phyloP scores from a whole-genome alignment of 2,888 invertebrate genomes.

The Euzophera pinguis region DNA sequence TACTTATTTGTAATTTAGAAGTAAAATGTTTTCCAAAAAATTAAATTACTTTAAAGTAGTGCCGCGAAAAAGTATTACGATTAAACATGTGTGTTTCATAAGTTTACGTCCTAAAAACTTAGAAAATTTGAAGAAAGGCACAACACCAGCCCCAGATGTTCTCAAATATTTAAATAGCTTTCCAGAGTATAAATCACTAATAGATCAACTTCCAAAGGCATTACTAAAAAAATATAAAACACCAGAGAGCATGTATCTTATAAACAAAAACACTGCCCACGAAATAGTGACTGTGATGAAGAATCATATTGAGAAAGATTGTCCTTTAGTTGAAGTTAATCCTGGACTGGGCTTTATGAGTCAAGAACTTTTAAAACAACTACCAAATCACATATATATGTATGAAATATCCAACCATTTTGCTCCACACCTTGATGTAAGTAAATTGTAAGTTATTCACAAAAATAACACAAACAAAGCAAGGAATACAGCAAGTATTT shows the following conservation, averaged over 20 bases:
- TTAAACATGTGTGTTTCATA: constrained; percentile 16
- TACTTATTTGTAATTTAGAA: background rate
- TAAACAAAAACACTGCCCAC: constrained; percentile 60
- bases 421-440: constrained; percentile 15
- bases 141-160: constrained; percentile 52
- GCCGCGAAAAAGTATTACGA: background rate
- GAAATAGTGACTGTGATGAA: constrained; percentile 53
- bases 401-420: constrained; percentile 51
- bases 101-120: constrained; percentile 49
- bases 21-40: constrained; percentile 11
- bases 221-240: constrained; percentile 60
- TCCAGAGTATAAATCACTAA: constrained; percentile 46
- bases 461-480: too few species aligned
- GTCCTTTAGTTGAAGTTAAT: constrained; percentile 82
- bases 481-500: too few species aligned
- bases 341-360: constrained; percentile 85
- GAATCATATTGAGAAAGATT: constrained; percentile 39
- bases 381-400: constrained; percentile 74
- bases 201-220: constrained; percentile 51
- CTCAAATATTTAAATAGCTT: constrained; percentile 50
- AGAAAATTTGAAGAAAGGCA: constrained; percentile 37
- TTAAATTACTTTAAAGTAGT: background rate
- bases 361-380: constrained; percentile 74
- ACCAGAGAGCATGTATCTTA: constrained; percentile 62
- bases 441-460: too few species aligned